A percentile compares a stretch with the other conserved stretches of the same genome.
phyloP scores from a whole-genome alignment of 2,113 vertebrate species.

The Neogale vison region DNA sequence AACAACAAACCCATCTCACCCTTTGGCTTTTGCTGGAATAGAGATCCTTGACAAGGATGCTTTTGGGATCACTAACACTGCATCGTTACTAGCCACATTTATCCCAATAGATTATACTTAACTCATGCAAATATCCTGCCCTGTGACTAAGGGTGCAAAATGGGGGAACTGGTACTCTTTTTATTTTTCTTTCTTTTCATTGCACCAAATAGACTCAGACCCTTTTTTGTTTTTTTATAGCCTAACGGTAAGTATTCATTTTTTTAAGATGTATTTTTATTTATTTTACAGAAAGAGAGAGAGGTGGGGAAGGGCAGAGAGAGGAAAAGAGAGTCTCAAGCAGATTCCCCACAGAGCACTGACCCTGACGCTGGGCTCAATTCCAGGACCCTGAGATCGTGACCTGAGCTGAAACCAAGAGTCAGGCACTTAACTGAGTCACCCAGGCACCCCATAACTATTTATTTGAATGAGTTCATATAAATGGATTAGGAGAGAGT shows the following conservation, averaged over 20 bases:
- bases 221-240: not conserved
- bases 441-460: not conserved
- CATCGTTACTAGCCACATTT: not conserved
- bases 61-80: not conserved
- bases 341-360: not conserved
- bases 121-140: not conserved
- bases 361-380: not conserved
- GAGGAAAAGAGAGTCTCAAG: not conserved
- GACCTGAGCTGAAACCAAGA: not conserved
- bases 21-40: not conserved
- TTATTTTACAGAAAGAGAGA: not conserved
- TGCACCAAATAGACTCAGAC: not conserved
- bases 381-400: not conserved
- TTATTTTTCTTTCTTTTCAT: not conserved
- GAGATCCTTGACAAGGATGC: not conserved
- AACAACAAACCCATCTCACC: not conserved
- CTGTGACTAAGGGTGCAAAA: not conserved
- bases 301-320: not conserved
- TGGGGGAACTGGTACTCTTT: not conserved
- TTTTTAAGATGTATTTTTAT: not conserved
- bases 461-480: not conserved
- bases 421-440: not conserved
- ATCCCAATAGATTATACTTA: not conserved
- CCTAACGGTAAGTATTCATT: not conserved
- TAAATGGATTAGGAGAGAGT: not conserved